These are phyloP conservation scores for Plemyria rubiginata DNA, from an alignment of 2,888 invertebrate genomes.

Conservation along the genomic window DNA sequence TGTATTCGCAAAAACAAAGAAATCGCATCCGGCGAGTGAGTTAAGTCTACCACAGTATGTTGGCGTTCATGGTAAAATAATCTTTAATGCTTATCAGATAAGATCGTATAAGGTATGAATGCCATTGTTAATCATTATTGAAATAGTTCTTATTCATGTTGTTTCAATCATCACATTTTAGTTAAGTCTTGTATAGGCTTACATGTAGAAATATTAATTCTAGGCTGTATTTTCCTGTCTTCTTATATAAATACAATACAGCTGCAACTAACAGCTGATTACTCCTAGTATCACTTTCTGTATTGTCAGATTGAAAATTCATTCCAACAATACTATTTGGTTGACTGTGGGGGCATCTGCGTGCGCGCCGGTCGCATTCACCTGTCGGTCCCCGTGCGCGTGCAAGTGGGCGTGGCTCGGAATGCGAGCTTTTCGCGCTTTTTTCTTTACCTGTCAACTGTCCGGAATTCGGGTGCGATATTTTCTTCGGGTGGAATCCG, in stretches of 20 bases:
- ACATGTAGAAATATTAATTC: too few species aligned
- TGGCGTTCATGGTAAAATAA: slow-evolving; percentile 6
- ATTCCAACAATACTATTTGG: slow-evolving; percentile 5
- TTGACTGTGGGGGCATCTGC: slow-evolving; percentile 33
- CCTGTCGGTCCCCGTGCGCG: slow-evolving; percentile 72
- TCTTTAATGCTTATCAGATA: slow-evolving; percentile 4
- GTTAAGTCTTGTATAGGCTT: too few species aligned
- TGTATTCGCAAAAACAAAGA: slow-evolving; percentile 65
- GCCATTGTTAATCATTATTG: neutral
- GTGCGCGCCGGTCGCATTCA: slow-evolving; percentile 72
- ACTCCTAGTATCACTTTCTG: slow-evolving; percentile 4
- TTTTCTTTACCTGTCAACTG: slow-evolving; percentile 67
- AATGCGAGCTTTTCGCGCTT: slow-evolving; percentile 69
- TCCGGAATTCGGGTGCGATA: slow-evolving; percentile 84
- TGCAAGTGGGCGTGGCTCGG: slow-evolving; percentile 76
- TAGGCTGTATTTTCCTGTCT: too few species aligned
- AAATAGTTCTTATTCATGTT: neutral
- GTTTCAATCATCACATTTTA: neutral
- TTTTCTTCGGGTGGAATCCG: slow-evolving; percentile 79
- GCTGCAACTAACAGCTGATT: neutral
- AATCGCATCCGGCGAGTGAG: slow-evolving; percentile 67
- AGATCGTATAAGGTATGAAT: neutral
- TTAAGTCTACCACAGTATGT: slow-evolving; percentile 27
- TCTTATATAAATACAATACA: neutral
- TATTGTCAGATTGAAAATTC: slow-evolving; percentile 6